Conservation (phyloP, 2,888 invertebrate species). For the Labia minor region DNA sequence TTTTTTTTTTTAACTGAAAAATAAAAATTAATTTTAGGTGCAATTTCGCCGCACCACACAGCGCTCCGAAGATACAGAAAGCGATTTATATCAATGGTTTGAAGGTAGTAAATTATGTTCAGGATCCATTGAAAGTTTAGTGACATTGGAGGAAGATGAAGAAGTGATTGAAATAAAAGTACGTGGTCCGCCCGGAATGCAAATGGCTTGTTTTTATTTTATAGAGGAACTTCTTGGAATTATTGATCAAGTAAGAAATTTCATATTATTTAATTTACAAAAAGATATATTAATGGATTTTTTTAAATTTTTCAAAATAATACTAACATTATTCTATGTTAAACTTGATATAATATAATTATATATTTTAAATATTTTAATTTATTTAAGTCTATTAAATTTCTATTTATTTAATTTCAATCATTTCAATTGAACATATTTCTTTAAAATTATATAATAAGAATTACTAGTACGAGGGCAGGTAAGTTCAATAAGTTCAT, state of each 20-base stretch:
- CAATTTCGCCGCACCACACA: conserved; percentile 46
- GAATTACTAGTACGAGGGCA: too few relatives aligned
- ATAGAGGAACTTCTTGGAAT: conserved; percentile 54
- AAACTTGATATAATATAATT: too few relatives aligned
- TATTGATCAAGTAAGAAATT: conserved; percentile 49
- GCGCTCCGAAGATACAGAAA: conserved; percentile 41
- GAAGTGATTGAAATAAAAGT: conserved; percentile 55
- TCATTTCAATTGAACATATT: too few relatives aligned
- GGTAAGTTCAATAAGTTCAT: too few relatives aligned
- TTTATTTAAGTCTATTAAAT: too few relatives aligned
- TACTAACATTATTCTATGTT: too few relatives aligned
- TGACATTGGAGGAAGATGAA: conserved; percentile 47
- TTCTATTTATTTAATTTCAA: too few relatives aligned
- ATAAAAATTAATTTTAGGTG: conserved; percentile 35
- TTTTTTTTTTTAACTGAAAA: too few relatives aligned
- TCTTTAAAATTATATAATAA: too few relatives aligned
- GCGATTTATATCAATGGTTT: conserved; percentile 60
- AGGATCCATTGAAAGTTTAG: conserved; percentile 54
- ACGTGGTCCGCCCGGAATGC: conserved; percentile 47
- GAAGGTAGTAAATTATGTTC: conserved; percentile 58
- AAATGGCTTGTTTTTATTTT: conserved; percentile 53
- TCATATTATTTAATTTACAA: too few relatives aligned
- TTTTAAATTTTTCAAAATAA: too few relatives aligned
- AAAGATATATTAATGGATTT: not conserved
- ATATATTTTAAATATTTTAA: too few relatives aligned